phyloP scores from a whole-genome alignment of 2,113 vertebrate species.

The Pomatorhinus ruficollis region DNA sequence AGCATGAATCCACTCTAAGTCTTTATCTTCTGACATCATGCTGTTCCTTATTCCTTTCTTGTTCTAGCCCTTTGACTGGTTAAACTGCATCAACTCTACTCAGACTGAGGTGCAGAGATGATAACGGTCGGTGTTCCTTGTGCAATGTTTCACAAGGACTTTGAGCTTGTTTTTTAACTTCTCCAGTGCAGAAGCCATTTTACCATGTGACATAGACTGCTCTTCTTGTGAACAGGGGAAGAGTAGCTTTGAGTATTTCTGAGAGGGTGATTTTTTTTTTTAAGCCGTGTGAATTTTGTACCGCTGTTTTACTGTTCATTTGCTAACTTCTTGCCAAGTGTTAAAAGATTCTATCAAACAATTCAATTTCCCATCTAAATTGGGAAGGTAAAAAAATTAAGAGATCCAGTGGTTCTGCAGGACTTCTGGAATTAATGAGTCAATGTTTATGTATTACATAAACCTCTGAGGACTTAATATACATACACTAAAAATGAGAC shows the following conservation, averaged over 20 bases:
- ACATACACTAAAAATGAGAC: not conserved
- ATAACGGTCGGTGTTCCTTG: not conserved
- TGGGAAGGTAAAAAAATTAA: not conserved
- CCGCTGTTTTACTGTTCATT: not conserved
- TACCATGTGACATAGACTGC: not conserved
- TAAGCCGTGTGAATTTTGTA: not conserved
- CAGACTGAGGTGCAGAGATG: not conserved
- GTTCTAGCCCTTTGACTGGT: not conserved
- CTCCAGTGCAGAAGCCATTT: not conserved
- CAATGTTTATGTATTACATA: not conserved
- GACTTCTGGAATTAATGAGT: not conserved
- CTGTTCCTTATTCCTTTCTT: not conserved
- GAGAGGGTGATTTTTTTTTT: not conserved
- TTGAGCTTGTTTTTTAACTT: not conserved
- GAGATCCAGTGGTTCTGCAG: not conserved
- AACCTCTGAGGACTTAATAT: not conserved
- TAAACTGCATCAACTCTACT: not conserved
- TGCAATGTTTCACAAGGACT: not conserved
- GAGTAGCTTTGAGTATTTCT: not conserved
- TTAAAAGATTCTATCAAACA: not conserved
- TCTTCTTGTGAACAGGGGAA: not conserved
- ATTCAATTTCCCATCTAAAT: not conserved
- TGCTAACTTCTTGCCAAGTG: not conserved
- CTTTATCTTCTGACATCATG: not conserved
- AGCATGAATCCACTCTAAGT: accelerated